Conservation (phyloP, 2,888 invertebrate genomes). For the Neoaliturus tenellus region DNA sequence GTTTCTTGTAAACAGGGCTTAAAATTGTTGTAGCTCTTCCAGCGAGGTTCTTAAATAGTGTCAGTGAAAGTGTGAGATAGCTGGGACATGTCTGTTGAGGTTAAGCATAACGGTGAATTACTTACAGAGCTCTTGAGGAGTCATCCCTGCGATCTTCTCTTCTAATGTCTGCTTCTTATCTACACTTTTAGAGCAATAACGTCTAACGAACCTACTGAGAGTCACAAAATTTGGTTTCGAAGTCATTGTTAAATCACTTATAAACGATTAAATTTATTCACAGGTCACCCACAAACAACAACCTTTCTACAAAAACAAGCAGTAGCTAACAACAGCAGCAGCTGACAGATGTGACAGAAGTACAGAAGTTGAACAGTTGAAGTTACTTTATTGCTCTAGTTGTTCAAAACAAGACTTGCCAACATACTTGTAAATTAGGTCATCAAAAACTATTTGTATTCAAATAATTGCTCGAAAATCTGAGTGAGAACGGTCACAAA, state of each 20-base stretch:
- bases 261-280: not conserved
- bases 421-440: not conserved
- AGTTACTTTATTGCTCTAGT: too few species aligned
- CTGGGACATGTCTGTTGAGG: too few species aligned
- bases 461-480: too few species aligned
- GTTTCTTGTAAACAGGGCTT: too few species aligned
- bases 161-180: not conserved
- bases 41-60: too few species aligned
- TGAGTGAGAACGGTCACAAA: too few species aligned
- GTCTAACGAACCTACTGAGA: not conserved
- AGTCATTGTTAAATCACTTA: not conserved
- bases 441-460: too few species aligned
- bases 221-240: not conserved
- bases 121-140: constrained; percentile 2
- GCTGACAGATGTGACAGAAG: not conserved
- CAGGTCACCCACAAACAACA: constrained; percentile 14
- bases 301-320: not conserved
- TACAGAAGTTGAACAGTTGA: too few species aligned
- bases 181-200: not conserved
- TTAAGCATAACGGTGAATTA: too few species aligned
- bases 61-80: too few species aligned
- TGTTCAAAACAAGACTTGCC: not conserved
- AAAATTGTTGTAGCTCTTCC: too few species aligned
- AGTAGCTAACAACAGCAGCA: not conserved
- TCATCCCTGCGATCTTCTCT: constrained; percentile 1